Base-by-base conservation (phyloP, 2,888 invertebrate genomes). In the Leptodirus hochenwartii region DNA sequence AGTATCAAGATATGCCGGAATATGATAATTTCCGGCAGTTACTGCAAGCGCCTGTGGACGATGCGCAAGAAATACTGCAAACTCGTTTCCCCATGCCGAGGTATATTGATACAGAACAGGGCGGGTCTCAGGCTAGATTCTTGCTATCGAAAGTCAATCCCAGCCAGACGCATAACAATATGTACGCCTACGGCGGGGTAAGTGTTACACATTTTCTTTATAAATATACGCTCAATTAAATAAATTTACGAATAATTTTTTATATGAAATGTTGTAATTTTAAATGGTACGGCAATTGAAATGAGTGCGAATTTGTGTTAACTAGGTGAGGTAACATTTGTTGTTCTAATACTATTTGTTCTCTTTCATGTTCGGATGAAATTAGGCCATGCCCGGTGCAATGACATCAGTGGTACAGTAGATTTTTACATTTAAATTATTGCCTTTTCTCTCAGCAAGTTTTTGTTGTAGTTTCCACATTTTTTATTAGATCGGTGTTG, bases 111-210 rank as follows among this genome's bases (percentile, higher is more conserved):
- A 98, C 98, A 0, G 95, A 98, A 51, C 88, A 95, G 47, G 96
- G 93, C n/a, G 96, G 95, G 8, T 95, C 95, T 2, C 96, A 98
- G 73, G 95, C 98, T 9, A 74, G 98, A 41, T 99, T 99, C 62
- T 66, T 99, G 42, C 60, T 99, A 31, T 93, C 93, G 12, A 96
- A 98, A 69, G 98, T 99, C 34, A 99, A 99, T 59, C 98, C 98
- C n/a, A 96, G 96, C 45, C 87, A 93, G 56, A 99, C 98, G 11
- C 98, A 99, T 60, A 98, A 98, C 64, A 96, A 95, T 56, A 90
- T 87, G 85, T 91, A 88, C 57, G 80, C 85, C 23, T 93, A 88
- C 56, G 85, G 84, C 47, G 82, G 82, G 69, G 82, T 81, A 59
- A 75, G 79, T 71, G 4, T 10, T 6, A 6, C 20, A 20, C 6